Percentiles rank a stretch among this genome's conserved stretches.
These are phyloP conservation scores for Glaucomys volans DNA, from an alignment of 2,113 vertebrate genomes.

Conservation along the genomic window DNA sequence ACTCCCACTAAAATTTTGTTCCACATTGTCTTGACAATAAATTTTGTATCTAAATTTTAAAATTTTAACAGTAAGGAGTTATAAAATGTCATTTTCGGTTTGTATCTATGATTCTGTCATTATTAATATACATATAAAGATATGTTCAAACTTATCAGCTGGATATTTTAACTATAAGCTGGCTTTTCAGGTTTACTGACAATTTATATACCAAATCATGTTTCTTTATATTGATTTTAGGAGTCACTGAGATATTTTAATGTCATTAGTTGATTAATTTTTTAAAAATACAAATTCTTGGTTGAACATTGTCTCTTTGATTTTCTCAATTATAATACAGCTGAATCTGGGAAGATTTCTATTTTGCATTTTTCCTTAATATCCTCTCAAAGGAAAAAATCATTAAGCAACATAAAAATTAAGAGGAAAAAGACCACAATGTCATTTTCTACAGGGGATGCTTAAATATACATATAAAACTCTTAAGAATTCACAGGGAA, in stretches of 20 bases:
- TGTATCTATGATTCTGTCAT: neutral
- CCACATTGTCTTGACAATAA: neutral
- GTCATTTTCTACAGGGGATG: neutral
- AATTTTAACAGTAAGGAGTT: neutral
- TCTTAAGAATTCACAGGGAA: neutral
- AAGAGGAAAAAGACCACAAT: neutral
- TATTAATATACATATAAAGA: neutral
- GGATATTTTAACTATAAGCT: neutral
- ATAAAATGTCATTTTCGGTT: neutral
- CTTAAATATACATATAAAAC: neutral
- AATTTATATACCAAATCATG: neutral
- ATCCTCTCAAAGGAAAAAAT: neutral
- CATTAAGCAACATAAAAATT: neutral
- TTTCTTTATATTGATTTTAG: slow-evolving; percentile 13
- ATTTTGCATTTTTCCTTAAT: neutral
- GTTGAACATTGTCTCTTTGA: neutral
- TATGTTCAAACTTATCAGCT: neutral
- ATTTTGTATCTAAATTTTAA: neutral
- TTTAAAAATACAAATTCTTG: neutral
- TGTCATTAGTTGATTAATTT: neutral
- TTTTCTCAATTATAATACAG: neutral
- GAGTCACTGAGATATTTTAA: neutral
- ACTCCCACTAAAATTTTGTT: neutral
- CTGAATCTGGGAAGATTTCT: neutral
- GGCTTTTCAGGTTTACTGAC: neutral